These are phyloP conservation scores for Vespertilio murinus DNA, from an alignment of 2,797 vertebrate species.

Conservation along the genomic window DNA sequence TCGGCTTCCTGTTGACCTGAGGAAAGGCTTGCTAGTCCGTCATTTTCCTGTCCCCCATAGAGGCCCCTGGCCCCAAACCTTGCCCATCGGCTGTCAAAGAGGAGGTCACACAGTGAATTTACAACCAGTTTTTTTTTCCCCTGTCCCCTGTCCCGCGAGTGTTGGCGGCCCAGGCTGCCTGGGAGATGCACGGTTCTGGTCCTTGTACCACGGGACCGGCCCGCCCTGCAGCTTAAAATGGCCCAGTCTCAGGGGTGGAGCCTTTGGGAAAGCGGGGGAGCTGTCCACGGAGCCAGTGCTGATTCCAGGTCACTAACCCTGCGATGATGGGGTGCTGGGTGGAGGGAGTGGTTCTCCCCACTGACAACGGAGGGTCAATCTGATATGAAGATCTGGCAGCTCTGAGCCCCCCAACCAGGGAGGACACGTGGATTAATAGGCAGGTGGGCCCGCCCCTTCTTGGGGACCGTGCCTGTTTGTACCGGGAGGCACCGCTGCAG, in stretches of 20 bases:
- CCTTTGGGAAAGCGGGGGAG: background rate
- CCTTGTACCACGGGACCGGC: too few relatives aligned
- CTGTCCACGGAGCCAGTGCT: conserved; percentile 15
- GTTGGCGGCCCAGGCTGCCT: background rate
- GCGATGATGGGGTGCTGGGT: rapidly evolving
- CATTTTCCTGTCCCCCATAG: background rate
- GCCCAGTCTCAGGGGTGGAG: rapidly evolving
- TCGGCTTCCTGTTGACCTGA: background rate
- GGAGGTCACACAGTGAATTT: background rate
- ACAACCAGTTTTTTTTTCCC: background rate
- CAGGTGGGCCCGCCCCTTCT: background rate
- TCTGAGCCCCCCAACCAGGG: background rate
- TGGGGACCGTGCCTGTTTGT: background rate
- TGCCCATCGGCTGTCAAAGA: background rate
- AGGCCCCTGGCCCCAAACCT: background rate
- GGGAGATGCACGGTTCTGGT: background rate
- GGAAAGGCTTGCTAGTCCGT: background rate
- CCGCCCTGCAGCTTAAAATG: background rate
- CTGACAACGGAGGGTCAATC: background rate
- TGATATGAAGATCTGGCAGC: background rate
- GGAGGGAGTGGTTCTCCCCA: background rate
- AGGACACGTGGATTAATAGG: background rate
- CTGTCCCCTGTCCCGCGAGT: background rate
- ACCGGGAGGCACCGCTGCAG: background rate
- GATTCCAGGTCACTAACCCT: background rate